Evolutionary conservation across 2,113 vertebrate species (phyloP), one percentile per base, ranked within the genome.

Genomic region (Shinisaurus crocodilurus): DNA sequence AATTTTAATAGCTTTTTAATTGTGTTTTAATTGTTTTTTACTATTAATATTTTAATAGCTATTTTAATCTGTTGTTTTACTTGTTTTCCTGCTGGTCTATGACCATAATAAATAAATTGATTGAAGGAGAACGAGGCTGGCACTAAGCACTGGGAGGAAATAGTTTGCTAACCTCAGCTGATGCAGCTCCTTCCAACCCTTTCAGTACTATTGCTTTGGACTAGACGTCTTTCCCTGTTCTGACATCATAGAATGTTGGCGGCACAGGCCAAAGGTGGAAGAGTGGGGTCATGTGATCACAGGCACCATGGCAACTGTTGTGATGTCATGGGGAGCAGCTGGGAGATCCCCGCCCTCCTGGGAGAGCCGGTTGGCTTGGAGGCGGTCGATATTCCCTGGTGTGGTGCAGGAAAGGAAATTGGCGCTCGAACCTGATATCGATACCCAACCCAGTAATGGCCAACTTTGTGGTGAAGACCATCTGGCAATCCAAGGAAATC

Each of bases 401-500:
- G 83, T 90, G 63, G 75, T 16, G n/a, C 63, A 80, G 89, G 75
- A 85, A 40, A 69, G 37, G 43, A 86, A 90, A 86, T 57, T 27
- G 45, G 20, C 63, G 9, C 48, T 40, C 15, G 32, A 57, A 70
- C 83, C 63, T 50, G 82, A 85, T 85, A 32, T 79, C 1, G 9
- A 85, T 27, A 27, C 20, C 50, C 20, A 85, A 67, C 34, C 37
- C 82, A 76, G 6, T 84, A 90, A 96, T 96, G 96, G 95, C 95
- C 2, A 95, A 94, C 27, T 90, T 96, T 93, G 96, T 96, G 77
- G 96, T 96, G 82, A 96, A 96, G 86, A 96, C 96, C 0, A 96
- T 96, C 93, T 96, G 96, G 96, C 96, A 96, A 50, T 96, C 96
- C 90, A 96, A 96, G 77, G 96, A 96, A 86, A 95, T 96, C 86